Evolutionary conservation across 2,888 invertebrate species (phyloP).

Genomic region (Callimorpha dominula): DNA sequence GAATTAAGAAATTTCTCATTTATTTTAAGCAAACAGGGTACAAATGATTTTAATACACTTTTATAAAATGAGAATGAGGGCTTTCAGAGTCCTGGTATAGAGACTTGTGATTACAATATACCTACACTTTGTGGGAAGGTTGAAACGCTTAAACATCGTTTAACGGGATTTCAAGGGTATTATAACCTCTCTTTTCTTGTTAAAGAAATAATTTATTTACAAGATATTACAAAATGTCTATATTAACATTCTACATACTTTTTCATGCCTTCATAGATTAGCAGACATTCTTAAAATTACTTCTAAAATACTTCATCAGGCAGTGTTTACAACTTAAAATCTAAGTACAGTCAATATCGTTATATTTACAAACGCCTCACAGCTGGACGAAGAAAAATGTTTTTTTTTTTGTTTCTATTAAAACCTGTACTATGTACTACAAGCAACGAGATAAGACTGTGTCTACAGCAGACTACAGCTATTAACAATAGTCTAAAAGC

Average conservation of each 20-base stretch:
- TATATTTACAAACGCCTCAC: not conserved
- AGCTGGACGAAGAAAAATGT: not conserved
- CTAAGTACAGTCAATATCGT: not conserved
- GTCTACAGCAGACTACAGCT: not conserved
- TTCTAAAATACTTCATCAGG: not conserved
- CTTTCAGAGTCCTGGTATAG: too few relatives aligned
- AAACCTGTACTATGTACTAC: not conserved
- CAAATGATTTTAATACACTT: too few relatives aligned
- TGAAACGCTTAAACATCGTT: not conserved
- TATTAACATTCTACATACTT: not conserved
- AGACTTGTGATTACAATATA: too few relatives aligned
- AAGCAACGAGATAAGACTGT: not conserved
- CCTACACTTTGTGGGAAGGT: too few relatives aligned
- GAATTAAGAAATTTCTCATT: too few relatives aligned
- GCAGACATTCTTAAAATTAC: not conserved
- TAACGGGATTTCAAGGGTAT: not conserved
- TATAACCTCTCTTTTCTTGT: too few relatives aligned
- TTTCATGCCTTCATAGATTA: not conserved
- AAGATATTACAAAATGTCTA: not conserved
- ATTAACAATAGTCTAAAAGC: not conserved
- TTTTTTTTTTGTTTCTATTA: not conserved
- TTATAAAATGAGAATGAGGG: too few relatives aligned
- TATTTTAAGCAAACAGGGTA: too few relatives aligned
- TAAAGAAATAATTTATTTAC: not conserved
- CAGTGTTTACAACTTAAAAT: not conserved